Evolutionary conservation across 1,140 invertebrate species (phyloP).

Genomic region (Pentalonia nigronervosa): DNA sequence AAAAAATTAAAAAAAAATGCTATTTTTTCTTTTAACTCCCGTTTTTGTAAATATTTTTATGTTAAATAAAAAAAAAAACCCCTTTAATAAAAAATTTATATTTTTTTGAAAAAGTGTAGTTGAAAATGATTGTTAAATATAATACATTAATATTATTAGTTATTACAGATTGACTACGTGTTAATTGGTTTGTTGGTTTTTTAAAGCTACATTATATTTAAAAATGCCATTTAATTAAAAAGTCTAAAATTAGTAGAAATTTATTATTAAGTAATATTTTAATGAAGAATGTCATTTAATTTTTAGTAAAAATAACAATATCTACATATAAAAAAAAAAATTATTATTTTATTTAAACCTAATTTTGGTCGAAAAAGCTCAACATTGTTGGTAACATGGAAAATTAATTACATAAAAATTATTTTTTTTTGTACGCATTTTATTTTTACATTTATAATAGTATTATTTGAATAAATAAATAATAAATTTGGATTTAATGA

Average conservation of each 20-base stretch:
- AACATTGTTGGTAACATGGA: neutral
- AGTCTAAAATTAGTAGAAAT: neutral
- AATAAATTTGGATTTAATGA: slow-evolving; percentile 55
- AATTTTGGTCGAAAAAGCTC: neutral
- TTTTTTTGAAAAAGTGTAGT: neutral
- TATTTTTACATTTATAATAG: neutral
- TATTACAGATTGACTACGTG: neutral
- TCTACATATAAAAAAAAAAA: neutral
- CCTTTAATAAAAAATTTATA: neutral
- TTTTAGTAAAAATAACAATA: neutral
- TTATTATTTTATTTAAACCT: neutral
- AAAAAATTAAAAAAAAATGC: too few species aligned
- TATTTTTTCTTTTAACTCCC: neutral
- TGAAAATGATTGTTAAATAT: neutral
- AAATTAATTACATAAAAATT: slow-evolving; percentile 35
- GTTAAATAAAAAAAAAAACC: neutral
- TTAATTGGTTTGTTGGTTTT: neutral
- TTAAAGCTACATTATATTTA: neutral
- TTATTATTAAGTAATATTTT: neutral
- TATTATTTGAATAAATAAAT: slow-evolving; percentile 31
- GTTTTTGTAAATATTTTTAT: neutral
- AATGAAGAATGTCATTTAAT: neutral
- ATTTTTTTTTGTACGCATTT: neutral
- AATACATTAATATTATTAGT: neutral
- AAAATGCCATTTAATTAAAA: neutral